Percentiles rank a stretch among this genome's conserved stretches.
Evolutionary conservation across 2,113 vertebrate species (phyloP).

Genomic region (Centropus bengalensis): DNA sequence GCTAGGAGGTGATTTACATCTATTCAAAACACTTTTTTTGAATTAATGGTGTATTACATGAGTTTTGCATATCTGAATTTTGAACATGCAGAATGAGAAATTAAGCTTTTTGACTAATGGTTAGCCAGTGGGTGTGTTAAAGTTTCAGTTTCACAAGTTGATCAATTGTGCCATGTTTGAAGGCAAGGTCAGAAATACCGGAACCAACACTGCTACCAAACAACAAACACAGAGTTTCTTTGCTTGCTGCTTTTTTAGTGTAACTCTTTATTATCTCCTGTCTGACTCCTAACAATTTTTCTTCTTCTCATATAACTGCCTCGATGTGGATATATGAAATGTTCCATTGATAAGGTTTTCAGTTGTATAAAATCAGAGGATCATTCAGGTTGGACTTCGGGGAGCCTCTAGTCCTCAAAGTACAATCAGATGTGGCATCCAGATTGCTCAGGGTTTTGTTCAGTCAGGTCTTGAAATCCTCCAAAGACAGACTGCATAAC

Average conservation of each 20-base stretch:
- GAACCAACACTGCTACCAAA: background rate
- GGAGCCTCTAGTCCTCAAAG: background rate
- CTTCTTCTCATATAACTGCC: background rate
- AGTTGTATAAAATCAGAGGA: background rate
- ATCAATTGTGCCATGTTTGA: background rate
- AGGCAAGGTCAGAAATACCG: background rate
- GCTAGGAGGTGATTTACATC: background rate
- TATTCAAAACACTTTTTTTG: background rate
- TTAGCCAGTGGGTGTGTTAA: background rate
- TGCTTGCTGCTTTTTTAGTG: background rate
- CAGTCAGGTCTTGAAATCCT: background rate
- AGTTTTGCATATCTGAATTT: background rate
- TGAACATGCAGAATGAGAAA: background rate
- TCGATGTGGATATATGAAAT: background rate
- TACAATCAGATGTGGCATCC: background rate
- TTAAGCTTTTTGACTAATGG: background rate
- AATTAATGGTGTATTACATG: background rate
- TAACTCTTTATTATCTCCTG: background rate
- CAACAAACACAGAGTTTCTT: rapidly evolving
- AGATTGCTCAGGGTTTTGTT: background rate
- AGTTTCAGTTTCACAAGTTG: background rate
- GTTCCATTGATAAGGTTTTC: background rate
- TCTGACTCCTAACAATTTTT: background rate
- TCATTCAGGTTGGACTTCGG: background rate
- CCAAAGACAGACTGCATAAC: background rate